Evolutionary conservation across 1,140 invertebrate genomes (phyloP), one percentile per base, ranked within the genome.

Genomic region (Oryzaephilus surinamensis): DNA sequence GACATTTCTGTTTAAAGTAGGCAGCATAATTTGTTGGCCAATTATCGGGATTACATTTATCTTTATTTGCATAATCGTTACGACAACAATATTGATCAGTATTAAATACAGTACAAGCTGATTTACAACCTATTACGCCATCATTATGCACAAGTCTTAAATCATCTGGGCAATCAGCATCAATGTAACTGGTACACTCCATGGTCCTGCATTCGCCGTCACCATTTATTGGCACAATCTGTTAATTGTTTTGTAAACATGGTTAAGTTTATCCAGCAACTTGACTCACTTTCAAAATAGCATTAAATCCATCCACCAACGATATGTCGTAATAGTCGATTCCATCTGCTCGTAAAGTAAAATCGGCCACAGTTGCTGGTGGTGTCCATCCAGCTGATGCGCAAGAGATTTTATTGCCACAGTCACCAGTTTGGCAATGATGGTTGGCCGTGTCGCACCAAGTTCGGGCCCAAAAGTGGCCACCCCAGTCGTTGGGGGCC

Each of bases 111-210:
- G 57, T 34, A 49, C 68, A 70, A 6, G 66, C 67, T 34, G 63
- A 65, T 40, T 65, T 67, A 42, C 69, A 71, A 19, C 52, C 68
- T 17, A 71, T 60, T n/a, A n/a, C n/a, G 11, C 34, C 61, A 57
- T 15, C 46, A 52, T 6, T 41, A 31, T 2, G 46, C 47, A 11
- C 51, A 23, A 18, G 52, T 55, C 42, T 43, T 24, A 51, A 46
- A 34, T 55, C 64, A 53, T 28, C 50, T 41, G 43, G 65, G 45
- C 67, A 70, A 10, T 34, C 32, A 5, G 43, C 27, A 37, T 66
- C 63, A 6, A 70, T 45, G 38, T 69, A 49, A 8, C 41, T 43
- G 32, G 37, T 32, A 43, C 66, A 69, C 13, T 50, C 51, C 4
- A 60, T 57, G 36, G 39, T 50, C 8, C 62, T 61, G 51, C 63